Conservation (phyloP, 2,888 invertebrate species). For the Sarcophaga rosellei region DNA sequence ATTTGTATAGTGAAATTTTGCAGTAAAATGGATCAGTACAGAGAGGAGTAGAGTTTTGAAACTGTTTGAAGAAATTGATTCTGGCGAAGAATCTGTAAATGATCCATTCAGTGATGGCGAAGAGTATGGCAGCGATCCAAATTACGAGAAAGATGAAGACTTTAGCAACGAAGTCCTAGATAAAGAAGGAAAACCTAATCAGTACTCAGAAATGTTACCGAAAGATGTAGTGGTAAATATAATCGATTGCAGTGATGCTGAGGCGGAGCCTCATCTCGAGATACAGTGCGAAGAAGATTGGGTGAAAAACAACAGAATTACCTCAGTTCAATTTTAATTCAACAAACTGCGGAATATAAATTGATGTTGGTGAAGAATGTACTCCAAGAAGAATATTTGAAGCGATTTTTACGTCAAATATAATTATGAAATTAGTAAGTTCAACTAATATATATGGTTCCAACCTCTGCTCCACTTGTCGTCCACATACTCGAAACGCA, state of each 20-base stretch:
- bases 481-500: slow-evolving; percentile 27
- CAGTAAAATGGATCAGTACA: no score
- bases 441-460: slow-evolving; percentile 19
- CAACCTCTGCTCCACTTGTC: background rate
- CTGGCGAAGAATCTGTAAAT: slow-evolving; percentile 15
- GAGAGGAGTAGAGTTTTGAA: slow-evolving; percentile 1
- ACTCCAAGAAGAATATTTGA: slow-evolving; percentile 8
- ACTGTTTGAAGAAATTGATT: slow-evolving; percentile 25
- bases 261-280: background rate
- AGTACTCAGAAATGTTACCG: slow-evolving; percentile 20
- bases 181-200: slow-evolving; percentile 21
- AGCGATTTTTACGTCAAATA: slow-evolving; percentile 18
- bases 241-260: background rate
- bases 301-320: slow-evolving; percentile 13
- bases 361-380: background rate
- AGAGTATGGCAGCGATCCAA: slow-evolving; percentile 42
- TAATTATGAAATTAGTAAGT: slow-evolving; percentile 25
- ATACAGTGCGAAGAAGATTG: slow-evolving; percentile 11
- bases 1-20: no score
- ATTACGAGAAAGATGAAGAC: slow-evolving; percentile 21
- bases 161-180: background rate
- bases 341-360: slow-evolving; percentile 8
- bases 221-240: background rate
- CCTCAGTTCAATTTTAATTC: slow-evolving; percentile 32
- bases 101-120: slow-evolving; percentile 25